These are phyloP conservation scores for Chelonus insularis DNA, from an alignment of 1,140 invertebrate genomes.

Conservation along the genomic window DNA sequence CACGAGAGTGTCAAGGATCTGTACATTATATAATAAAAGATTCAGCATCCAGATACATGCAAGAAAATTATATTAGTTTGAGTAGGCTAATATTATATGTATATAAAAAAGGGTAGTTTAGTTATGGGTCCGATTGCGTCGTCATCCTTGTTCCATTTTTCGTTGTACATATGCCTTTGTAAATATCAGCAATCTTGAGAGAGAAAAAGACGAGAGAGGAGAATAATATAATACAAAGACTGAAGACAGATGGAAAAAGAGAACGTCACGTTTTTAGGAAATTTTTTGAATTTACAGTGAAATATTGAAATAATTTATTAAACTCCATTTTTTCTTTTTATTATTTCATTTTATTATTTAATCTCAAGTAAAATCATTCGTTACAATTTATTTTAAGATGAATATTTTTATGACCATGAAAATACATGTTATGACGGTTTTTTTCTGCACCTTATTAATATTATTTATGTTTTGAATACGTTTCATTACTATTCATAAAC, in stretches of 20 bases:
- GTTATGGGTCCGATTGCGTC: conserved; percentile 24
- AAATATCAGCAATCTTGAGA: not conserved
- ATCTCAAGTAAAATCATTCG: too few relatives aligned
- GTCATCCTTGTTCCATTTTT: conserved; percentile 43
- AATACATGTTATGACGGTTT: too few relatives aligned
- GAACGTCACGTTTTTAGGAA: conserved; percentile 2
- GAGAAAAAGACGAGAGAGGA: not conserved
- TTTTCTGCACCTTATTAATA: too few relatives aligned
- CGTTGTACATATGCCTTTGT: conserved; percentile 12
- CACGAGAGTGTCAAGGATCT: not conserved
- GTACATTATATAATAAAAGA: not conserved
- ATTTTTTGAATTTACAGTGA: not conserved
- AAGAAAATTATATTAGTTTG: not conserved
- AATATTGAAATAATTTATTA: too few relatives aligned
- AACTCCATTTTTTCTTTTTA: too few relatives aligned
- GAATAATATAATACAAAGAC: not conserved
- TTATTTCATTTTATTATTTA: too few relatives aligned
- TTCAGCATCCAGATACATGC: not conserved
- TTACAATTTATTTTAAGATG: too few relatives aligned
- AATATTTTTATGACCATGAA: too few relatives aligned
- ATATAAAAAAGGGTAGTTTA: not conserved
- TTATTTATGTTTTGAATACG: too few relatives aligned
- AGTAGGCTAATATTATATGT: not conserved
- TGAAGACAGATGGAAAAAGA: conserved; percentile 22
- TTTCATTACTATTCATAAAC: too few relatives aligned